These are phyloP conservation scores for Aromia moschata DNA, from an alignment of 2,888 invertebrate genomes.

Conservation along the genomic window DNA sequence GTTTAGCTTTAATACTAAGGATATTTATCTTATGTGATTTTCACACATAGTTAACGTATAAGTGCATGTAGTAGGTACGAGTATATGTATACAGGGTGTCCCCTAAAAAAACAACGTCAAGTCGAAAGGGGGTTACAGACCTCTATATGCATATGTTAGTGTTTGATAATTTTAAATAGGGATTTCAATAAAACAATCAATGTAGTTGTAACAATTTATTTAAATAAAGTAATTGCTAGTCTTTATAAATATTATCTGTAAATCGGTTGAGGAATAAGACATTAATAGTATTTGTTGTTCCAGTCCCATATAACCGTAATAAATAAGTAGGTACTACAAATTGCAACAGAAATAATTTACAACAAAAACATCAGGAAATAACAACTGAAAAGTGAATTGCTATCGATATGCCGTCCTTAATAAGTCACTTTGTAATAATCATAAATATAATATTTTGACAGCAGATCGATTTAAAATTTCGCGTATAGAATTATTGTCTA, in stretches of 20 bases:
- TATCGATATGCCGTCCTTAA: too few relatives aligned
- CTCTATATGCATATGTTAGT: not conserved
- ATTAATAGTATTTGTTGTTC: constrained; percentile 24
- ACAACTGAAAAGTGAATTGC: constrained; percentile 2
- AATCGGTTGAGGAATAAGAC: constrained; percentile 14
- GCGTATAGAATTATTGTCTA: not conserved
- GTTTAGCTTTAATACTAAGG: too few relatives aligned
- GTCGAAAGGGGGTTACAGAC: not conserved
- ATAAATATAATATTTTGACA: not conserved
- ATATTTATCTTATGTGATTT: too few relatives aligned
- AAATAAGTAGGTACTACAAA: constrained; percentile 8
- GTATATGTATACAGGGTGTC: too few relatives aligned
- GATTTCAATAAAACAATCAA: not conserved
- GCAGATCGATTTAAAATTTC: not conserved
- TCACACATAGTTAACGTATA: too few relatives aligned
- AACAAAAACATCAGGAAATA: not conserved
- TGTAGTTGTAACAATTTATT: constrained; percentile 37
- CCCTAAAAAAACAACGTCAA: not conserved
- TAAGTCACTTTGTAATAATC: too few relatives aligned
- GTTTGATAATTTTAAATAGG: not conserved
- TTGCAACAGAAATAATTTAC: constrained; percentile 24
- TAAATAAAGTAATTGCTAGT: constrained; percentile 30
- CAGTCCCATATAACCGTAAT: constrained; percentile 23
- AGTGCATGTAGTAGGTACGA: too few relatives aligned
- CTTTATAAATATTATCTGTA: constrained; percentile 22